phyloP scores from a whole-genome alignment of 2,888 invertebrate genomes.

The Tuberolachnus salignus region DNA sequence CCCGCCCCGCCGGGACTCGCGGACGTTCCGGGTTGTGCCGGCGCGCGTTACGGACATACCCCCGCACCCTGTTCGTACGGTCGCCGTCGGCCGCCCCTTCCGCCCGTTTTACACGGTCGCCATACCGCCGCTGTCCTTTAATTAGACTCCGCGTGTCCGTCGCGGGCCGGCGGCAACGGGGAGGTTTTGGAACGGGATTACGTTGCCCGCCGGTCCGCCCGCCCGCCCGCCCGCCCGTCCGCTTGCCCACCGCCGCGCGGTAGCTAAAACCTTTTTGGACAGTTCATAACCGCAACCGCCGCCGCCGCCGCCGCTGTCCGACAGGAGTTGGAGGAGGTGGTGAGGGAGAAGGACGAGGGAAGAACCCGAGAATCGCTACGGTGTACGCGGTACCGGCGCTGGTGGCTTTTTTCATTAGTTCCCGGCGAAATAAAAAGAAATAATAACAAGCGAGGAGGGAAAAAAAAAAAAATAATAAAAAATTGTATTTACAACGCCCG shows the following conservation, averaged over 20 bases:
- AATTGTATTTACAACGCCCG: constrained; percentile 2
- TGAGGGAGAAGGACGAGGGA: too few species aligned
- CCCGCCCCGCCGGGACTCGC: too few species aligned
- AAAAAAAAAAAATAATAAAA: constrained; percentile 2
- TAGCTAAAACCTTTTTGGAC: constrained; percentile 46
- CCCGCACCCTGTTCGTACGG: too few species aligned
- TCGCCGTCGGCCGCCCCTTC: background rate
- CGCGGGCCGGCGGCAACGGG: background rate
- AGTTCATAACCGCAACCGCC: constrained; percentile 37
- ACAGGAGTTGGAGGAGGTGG: too few species aligned
- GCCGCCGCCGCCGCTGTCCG: too few species aligned
- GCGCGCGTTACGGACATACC: background rate
- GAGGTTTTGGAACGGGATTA: constrained; percentile 40
- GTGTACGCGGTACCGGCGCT: background rate
- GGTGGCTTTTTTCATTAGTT: constrained; percentile 34
- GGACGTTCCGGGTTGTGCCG: background rate
- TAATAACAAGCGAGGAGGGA: too few species aligned
- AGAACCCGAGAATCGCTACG: too few species aligned
- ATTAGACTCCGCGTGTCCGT: constrained; percentile 35
- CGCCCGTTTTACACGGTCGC: background rate
- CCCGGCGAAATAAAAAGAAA: constrained; percentile 16
- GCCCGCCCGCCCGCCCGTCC: too few species aligned
- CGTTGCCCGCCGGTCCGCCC: constrained; percentile 3
- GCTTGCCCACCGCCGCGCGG: background rate
- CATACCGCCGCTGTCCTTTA: constrained; percentile 25